phyloP scores from a whole-genome alignment of 2,888 invertebrate genomes.

The Eupithecia vulgata region DNA sequence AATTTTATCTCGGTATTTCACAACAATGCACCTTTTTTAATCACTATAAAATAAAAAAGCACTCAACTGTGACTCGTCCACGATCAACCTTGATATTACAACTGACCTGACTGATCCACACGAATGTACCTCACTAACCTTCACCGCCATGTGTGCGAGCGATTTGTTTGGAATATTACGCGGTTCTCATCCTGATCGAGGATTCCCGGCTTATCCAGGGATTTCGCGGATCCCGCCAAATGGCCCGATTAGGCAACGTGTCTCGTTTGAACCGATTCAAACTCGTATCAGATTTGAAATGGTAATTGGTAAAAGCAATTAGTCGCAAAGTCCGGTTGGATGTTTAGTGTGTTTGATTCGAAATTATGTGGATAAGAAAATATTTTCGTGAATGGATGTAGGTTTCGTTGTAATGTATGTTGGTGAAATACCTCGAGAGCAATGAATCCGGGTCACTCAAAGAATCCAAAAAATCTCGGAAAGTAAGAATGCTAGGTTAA shows the following conservation, averaged over 20 bases:
- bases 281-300: constrained; percentile 53
- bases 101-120: constrained; percentile 1
- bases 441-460: too few species aligned
- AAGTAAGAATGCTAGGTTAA: too few species aligned
- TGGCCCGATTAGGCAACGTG: constrained; percentile 72
- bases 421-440: too few species aligned
- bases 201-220: constrained; percentile 61
- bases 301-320: constrained; percentile 25
- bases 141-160: constrained; percentile 52
- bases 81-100: not conserved
- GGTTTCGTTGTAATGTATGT: too few species aligned
- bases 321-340: constrained; percentile 10
- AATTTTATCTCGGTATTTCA: not conserved
- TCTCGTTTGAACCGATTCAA: constrained; percentile 62
- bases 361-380: not conserved
- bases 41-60: not conserved
- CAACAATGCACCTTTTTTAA: not conserved
- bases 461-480: too few species aligned
- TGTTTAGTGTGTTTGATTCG: not conserved
- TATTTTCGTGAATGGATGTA: not conserved
- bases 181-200: constrained; percentile 67
- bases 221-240: constrained; percentile 65
- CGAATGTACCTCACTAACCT: not conserved
- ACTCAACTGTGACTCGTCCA: not conserved
- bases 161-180: constrained; percentile 66